phyloP scores from a whole-genome alignment of 2,888 invertebrate genomes.

The Pristionchus arcanus region DNA sequence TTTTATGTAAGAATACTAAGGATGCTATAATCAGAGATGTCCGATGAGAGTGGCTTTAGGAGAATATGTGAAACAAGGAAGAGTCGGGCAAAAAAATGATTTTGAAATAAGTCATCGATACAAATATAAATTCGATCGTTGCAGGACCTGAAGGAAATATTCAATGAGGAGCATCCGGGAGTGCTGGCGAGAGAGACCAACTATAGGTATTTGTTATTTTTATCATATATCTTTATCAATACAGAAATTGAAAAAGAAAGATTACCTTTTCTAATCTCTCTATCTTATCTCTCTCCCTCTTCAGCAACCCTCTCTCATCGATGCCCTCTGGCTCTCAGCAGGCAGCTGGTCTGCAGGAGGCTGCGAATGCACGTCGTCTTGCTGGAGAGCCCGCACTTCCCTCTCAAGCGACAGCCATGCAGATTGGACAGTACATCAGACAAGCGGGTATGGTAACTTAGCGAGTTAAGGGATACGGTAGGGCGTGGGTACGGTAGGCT shows the following conservation, averaged over 20 bases:
- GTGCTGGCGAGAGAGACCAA: background rate
- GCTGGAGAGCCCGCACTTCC: slow-evolving; percentile 36
- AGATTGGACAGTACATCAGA: slow-evolving; percentile 52
- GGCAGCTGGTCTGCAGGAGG: background rate
- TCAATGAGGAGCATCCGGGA: slow-evolving; percentile 47
- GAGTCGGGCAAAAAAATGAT: background rate
- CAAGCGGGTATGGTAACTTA: slow-evolving; percentile 10
- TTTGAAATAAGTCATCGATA: background rate
- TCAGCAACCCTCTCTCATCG: background rate
- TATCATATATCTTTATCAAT: too few relatives aligned
- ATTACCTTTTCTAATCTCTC: too few relatives aligned
- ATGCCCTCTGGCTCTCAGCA: background rate
- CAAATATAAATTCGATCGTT: background rate
- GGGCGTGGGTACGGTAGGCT: background rate
- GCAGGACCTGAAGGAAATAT: slow-evolving; percentile 38
- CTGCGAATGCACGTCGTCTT: background rate
- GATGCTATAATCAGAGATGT: too few relatives aligned
- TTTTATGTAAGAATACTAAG: too few relatives aligned
- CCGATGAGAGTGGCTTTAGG: too few relatives aligned
- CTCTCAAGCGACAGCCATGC: slow-evolving; percentile 37
- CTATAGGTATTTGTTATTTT: background rate
- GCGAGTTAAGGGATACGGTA: too few relatives aligned
- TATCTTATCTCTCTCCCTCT: background rate
- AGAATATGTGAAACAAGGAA: too few relatives aligned
- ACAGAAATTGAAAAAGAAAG: too few relatives aligned